Conservation (phyloP, 2,797 vertebrate species). For the Melanotaenia nigrans region DNA sequence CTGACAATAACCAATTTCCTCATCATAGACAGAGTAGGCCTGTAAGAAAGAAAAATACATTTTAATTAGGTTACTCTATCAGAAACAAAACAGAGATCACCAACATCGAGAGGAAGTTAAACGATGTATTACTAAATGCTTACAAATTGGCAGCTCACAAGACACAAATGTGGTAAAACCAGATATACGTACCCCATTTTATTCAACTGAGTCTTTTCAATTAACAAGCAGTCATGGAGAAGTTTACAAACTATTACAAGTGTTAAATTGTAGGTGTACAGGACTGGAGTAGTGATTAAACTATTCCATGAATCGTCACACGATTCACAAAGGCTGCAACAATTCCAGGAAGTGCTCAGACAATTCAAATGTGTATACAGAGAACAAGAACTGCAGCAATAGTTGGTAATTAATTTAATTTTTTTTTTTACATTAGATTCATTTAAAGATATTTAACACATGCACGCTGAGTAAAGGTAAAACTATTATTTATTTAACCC, state of each 20-base stretch:
- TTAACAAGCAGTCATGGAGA: background rate
- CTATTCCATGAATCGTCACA: too few species aligned
- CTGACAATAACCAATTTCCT: constrained; percentile 98
- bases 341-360: too few species aligned
- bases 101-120: background rate
- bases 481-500: too few species aligned
- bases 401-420: too few species aligned
- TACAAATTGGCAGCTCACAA: background rate
- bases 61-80: background rate
- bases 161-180: background rate
- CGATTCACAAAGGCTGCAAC: too few species aligned
- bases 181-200: background rate
- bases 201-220: background rate
- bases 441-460: too few species aligned
- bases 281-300: background rate
- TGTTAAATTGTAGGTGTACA: too few species aligned
- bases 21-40: constrained; percentile 97
- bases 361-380: too few species aligned
- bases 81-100: background rate
- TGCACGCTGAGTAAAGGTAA: too few species aligned
- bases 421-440: too few species aligned
- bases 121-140: accelerated
- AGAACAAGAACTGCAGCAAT: too few species aligned
- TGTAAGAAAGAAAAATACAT: constrained; percentile 55
- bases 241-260: too few species aligned